Evolutionary conservation across 2,888 invertebrate species (phyloP).

Genomic region (Nipponacmea schrenckii): DNA sequence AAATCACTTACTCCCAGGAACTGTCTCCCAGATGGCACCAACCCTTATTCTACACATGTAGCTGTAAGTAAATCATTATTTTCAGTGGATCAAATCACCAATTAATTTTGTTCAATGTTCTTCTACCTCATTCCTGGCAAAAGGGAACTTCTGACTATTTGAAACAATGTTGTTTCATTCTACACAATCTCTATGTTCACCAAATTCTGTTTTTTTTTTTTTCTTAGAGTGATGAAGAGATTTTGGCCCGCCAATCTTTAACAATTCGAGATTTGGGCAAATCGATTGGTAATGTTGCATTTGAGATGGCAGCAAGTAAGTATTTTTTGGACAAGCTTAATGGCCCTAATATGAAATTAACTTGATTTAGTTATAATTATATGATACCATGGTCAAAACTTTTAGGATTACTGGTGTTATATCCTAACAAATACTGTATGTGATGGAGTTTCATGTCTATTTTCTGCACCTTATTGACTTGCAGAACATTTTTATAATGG

Average conservation of each 20-base stretch:
- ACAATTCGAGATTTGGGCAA: slow-evolving; percentile 60
- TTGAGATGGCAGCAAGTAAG: slow-evolving; percentile 61
- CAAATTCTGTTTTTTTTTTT: background rate
- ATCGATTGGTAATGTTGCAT: slow-evolving; percentile 59
- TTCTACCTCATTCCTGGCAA: too few species aligned
- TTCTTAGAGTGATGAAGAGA: slow-evolving; percentile 52
- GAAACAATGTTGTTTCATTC: too few species aligned
- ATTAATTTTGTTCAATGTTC: too few species aligned
- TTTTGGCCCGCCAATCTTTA: slow-evolving; percentile 44
- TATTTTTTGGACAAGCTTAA: slow-evolving; percentile 19
- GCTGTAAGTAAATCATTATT: slow-evolving; percentile 47
- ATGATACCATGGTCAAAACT: background rate
- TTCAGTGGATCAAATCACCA: background rate
- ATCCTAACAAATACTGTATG: too few species aligned
- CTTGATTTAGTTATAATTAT: slow-evolving; percentile 15
- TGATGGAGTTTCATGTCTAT: too few species aligned
- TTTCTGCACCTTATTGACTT: too few species aligned
- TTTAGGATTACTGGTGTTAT: too few species aligned
- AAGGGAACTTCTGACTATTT: too few species aligned
- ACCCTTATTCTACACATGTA: slow-evolving; percentile 54
- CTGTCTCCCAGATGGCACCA: slow-evolving; percentile 56
- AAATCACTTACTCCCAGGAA: slow-evolving; percentile 32
- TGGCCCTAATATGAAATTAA: background rate
- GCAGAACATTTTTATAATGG: too few species aligned
- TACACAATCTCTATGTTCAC: too few species aligned